Base-by-base conservation (phyloP, 2,797 vertebrate species). In the Sternarchorhynchus goeldii region DNA sequence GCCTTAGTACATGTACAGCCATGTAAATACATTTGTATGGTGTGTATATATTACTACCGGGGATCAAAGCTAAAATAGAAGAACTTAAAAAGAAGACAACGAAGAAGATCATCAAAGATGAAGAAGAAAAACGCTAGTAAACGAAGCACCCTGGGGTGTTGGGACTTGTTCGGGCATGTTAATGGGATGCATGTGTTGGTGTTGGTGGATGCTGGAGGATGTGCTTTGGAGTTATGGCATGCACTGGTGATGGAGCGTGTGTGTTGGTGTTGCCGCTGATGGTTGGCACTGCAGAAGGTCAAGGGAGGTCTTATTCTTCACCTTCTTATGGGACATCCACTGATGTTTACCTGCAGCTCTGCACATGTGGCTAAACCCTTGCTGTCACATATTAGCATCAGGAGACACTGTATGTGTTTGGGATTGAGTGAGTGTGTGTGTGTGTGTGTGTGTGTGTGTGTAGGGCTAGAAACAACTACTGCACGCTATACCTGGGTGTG, bases 11-110 rank as follows among this genome's bases (percentile, higher is more conserved):
- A 88, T 93, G 92, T 93, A 93, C 90, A 93, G 91, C 86, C 85
- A 88, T 94, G 93, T 94, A 94, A 93, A 94, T 94, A 94, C 89
- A 86, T 93, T 92, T 93, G 88, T 91, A 91, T 91, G 89, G 91
- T 89, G 92, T 90, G 91, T 94, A 90, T 88, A 91, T 87, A 92
- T 90, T 89, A 91, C 90, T 89, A 90, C 91, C 89, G 79, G 90
- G 88, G 85, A 86, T 83, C 87, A 86, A 84, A 66, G 79, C 78
- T 74, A 57, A 67, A 70, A 59, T 53, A 65, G 31, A 58, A 31
- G 32, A 21, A 69, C 18, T 2, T 14, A 14, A 8, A 39, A 36
- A 59, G 32, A 18, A 64, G 18, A 7, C 50, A 20, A 76, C 64
- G 2, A 45, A 39, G 2, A 57, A 57, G 69, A 18, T n/a, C n/a